Evolutionary conservation across 2,888 invertebrate species (phyloP).

Genomic region (Prosopocoilus inquinatus): DNA sequence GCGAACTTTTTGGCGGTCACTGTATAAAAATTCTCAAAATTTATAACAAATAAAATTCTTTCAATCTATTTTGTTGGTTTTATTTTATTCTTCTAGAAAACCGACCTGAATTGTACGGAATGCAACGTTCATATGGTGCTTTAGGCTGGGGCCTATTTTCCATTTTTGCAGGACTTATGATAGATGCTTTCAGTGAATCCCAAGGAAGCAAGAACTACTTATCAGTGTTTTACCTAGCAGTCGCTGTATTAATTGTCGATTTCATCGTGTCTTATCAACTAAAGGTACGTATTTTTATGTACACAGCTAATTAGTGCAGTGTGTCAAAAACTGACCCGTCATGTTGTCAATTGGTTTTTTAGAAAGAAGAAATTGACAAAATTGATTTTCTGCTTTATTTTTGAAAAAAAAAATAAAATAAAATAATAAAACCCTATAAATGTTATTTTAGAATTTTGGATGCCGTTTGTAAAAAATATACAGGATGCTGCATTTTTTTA

Average conservation of each 20-base stretch:
- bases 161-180: constrained; percentile 72
- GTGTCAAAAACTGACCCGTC: too few relatives aligned
- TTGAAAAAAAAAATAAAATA: too few relatives aligned
- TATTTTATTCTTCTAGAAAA: constrained; percentile 56
- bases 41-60: too few relatives aligned
- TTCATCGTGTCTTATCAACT: constrained; percentile 65
- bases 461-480: too few relatives aligned
- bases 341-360: too few relatives aligned
- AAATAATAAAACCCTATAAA: too few relatives aligned
- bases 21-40: too few relatives aligned
- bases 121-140: constrained; percentile 85
- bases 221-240: constrained; percentile 76
- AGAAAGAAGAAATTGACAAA: too few relatives aligned
- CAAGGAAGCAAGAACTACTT: constrained; percentile 69
- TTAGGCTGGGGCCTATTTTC: constrained; percentile 83
- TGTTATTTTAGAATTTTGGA: too few relatives aligned
- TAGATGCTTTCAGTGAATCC: constrained; percentile 71
- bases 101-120: constrained; percentile 74
- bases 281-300: constrained; percentile 49
- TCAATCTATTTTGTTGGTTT: constrained; percentile 9
- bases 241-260: constrained; percentile 64
- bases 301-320: not conserved
- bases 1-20: too few relatives aligned
- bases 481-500: too few relatives aligned
- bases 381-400: too few relatives aligned